Evolutionary conservation across 2,888 invertebrate genomes (phyloP), one percentile per base, ranked within the genome.

Genomic region (Polydrusus cervinus): DNA sequence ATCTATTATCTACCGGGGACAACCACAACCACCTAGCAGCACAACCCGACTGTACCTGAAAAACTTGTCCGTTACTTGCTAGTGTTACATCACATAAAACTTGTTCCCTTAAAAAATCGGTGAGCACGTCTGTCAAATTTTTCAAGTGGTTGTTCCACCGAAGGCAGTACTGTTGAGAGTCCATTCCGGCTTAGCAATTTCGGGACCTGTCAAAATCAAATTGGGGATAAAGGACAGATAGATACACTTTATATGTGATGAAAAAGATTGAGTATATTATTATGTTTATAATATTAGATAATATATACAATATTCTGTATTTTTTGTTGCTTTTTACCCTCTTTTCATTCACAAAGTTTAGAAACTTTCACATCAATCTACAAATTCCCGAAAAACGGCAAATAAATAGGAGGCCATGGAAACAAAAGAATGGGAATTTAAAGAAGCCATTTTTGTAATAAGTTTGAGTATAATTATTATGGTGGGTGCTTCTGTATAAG

Each of bases 61-160:
- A 94, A 85, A 94, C 94, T 88, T 95, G 94, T 85, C 95, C 95
- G 87, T 96, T 96, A 88, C 96, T 96, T 82, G 96, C 96, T 85
- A 97, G 90, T 84, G 97, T 97, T 84, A 97, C 96, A 90, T 97
- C 97, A 87, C 96, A 96, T 83, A 97, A 92, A 83, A 94, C 94
- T 89, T 96, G 96, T 87, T 95, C 91, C 88, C 95, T 93, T 85
- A 96, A 90, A 86, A 96, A 91, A 87, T 95, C 95, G 86, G 94
- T 94, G 84, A 96, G 91, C 86, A 96, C 95, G 89, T 95, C 95
- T 87, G 95, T 95, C 89, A 96, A 90, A 90, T 96, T 96, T 89
- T 91, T 93, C 87, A 94, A 95, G 90, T 96, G 96, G 90, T 96
- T 96, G 92, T 96, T 95, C 96, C 96, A 96, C 91, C 95, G 94